Evolutionary conservation across 2,113 vertebrate species (phyloP), one percentile per base, ranked within the genome.

Genomic region (Aspiorhynchus laticeps): DNA sequence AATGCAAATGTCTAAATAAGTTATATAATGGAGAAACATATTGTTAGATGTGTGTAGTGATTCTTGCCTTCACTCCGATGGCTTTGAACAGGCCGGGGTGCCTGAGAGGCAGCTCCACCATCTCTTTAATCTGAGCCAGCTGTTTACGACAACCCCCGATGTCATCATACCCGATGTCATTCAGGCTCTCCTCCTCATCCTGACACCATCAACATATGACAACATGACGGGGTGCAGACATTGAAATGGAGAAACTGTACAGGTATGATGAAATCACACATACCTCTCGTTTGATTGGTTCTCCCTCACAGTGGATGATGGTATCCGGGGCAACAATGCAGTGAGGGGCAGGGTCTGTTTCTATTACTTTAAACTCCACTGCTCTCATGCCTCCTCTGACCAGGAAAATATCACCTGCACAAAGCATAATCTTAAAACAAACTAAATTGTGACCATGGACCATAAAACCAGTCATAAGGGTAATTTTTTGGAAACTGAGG

Each of bases 281-380:
- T 36, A 93, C 93, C 90, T 93, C 92, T 87, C 93, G 91, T 85
- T 93, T 93, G 88, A 93, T 93, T 59, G 93, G 92, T 56, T 93
- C 92, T 21, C 93, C 93, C 82, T 93, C 93, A n/a, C 93, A 93
- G 87, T 93, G 92, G 77, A 93, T 91, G 59, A 93, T 88, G 11
- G 93, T 93, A 36, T 93, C 93, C 19, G 93, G 93, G 61, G 93
- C 91, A 24, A 93, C 93, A 11, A 93, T 93, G 86, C 93, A 93
- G 78, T 93, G 90, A 2, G 92, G 91, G 19, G 33, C 56, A 48
- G 93, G 93, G 77, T 93, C 93, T 11, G 92, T 92, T 65, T 93
- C 93, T 61, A 93, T 89, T 6, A 93, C 92, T 80, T 93, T 93
- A 84, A 93, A 93, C 80, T 93, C 93, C 74, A 93, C 93, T 1